Conservation (phyloP, 1,140 invertebrate genomes). For the Papilio xuthus region DNA sequence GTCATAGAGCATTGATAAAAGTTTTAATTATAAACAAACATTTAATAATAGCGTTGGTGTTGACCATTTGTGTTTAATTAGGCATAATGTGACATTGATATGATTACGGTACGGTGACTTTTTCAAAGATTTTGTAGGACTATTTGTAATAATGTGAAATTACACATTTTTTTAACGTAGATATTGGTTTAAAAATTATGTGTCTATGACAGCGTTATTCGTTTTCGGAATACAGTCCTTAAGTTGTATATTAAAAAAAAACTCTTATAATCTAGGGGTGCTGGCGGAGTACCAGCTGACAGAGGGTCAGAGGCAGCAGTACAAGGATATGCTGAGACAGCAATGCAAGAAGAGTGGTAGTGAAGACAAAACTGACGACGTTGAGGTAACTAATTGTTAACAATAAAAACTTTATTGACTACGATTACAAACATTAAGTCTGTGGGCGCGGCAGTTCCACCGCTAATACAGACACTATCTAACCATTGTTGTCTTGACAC, state of each 20-base stretch:
- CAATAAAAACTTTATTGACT: background rate
- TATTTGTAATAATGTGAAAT: background rate
- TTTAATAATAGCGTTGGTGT: background rate
- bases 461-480: too few relatives aligned
- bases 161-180: background rate
- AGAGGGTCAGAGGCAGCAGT: constrained; percentile 48
- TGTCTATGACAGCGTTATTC: background rate
- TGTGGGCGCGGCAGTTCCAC: background rate
- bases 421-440: background rate
- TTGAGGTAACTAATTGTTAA: constrained; percentile 52
- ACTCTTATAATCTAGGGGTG: constrained; percentile 54
- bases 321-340: constrained; percentile 49
- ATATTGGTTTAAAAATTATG: background rate
- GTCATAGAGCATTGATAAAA: constrained; percentile 26
- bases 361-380: constrained; percentile 60
- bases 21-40: constrained; percentile 33
- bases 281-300: constrained; percentile 59
- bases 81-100: background rate
- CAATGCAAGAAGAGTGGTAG: constrained; percentile 62
- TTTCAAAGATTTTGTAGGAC: background rate
- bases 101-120: background rate
- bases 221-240: too few relatives aligned
- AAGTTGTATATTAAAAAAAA: background rate
- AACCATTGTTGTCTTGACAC: too few relatives aligned
- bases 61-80: constrained; percentile 28